These are phyloP conservation scores for Erpobdella octoculata DNA, from an alignment of 2,888 invertebrate species.

Conservation along the genomic window DNA sequence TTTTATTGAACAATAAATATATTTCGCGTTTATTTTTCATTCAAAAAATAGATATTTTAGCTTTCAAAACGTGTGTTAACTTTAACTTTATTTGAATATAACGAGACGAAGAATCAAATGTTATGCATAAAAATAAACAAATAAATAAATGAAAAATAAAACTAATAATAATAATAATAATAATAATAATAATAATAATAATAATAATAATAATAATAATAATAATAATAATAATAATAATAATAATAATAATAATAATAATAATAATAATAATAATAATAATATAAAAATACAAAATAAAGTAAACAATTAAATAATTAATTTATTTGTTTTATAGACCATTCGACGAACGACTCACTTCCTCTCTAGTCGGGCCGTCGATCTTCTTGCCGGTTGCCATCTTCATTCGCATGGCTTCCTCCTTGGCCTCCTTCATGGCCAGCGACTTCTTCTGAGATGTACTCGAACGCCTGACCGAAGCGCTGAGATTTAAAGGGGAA, in stretches of 20 bases:
- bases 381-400: slow-evolving; percentile 15
- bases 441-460: slow-evolving; percentile 24
- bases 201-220: background rate
- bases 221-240: no score
- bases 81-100: no score
- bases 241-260: background rate
- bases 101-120: no score
- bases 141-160: no score
- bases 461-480: slow-evolving; percentile 22
- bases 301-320: background rate
- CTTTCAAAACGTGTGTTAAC: no score
- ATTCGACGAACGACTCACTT: background rate
- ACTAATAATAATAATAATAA: background rate
- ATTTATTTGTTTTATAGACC: background rate
- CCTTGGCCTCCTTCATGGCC: slow-evolving; percentile 26
- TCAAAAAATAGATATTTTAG: no score
- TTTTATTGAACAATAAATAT: no score
- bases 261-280: background rate
- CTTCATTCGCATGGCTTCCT: slow-evolving; percentile 25
- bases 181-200: background rate
- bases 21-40: no score
- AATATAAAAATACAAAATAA: background rate
- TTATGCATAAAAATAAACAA: no score
- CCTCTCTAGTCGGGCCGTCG: slow-evolving; percentile 15
- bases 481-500: background rate